Evolutionary conservation across 2,888 invertebrate genomes (phyloP).

Genomic region (Agonopterix arenella): DNA sequence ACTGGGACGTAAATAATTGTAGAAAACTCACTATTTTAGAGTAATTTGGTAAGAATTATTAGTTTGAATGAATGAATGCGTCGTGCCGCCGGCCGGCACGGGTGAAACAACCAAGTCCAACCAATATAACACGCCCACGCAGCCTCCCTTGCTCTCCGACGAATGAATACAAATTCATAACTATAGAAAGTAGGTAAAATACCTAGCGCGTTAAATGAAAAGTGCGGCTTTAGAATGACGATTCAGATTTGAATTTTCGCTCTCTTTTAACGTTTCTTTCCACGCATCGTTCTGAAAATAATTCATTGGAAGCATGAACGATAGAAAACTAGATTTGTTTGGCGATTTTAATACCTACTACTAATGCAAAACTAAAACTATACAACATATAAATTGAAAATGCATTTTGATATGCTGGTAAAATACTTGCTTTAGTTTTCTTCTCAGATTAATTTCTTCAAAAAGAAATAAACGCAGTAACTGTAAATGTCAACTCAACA

Average conservation of each 20-base stretch:
- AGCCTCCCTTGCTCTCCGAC: constrained; percentile 64
- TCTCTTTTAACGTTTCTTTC: constrained; percentile 10
- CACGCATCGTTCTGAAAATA: neutral
- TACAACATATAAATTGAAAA: too few relatives aligned
- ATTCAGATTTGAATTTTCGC: constrained; percentile 25
- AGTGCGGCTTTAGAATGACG: constrained; percentile 36
- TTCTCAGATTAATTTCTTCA: too few relatives aligned
- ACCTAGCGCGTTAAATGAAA: constrained; percentile 19
- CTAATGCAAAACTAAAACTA: too few relatives aligned
- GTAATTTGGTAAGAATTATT: constrained; percentile 43
- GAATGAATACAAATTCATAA: constrained; percentile 40
- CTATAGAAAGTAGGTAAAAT: constrained; percentile 46
- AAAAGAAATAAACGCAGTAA: too few relatives aligned
- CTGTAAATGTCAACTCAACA: too few relatives aligned
- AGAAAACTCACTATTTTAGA: neutral
- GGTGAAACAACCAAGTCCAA: constrained; percentile 41
- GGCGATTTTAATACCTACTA: too few relatives aligned
- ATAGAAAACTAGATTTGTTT: too few relatives aligned
- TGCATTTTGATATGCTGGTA: too few relatives aligned
- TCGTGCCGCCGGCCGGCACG: constrained; percentile 56
- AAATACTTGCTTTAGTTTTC: too few relatives aligned
- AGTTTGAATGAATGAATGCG: constrained; percentile 40
- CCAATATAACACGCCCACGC: constrained; percentile 58
- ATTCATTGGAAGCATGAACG: too few relatives aligned
- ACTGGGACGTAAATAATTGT: neutral